phyloP scores from a whole-genome alignment of 2,113 vertebrate species.

The Rhineura floridana region DNA sequence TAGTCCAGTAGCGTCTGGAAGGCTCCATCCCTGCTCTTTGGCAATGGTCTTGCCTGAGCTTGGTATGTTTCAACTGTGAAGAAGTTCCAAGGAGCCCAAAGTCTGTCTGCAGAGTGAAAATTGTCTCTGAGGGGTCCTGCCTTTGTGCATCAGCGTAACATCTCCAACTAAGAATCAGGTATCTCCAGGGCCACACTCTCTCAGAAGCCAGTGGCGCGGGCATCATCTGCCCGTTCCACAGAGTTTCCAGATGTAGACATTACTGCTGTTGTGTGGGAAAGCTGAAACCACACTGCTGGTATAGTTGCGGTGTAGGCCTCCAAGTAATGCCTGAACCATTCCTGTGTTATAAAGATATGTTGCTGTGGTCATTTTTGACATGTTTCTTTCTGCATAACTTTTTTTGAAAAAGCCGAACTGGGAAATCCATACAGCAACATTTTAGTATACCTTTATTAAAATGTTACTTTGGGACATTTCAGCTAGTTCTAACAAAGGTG shows the following conservation, averaged over 20 bases:
- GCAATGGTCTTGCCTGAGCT: neutral
- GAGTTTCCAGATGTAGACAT: too few relatives aligned
- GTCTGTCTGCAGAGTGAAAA: neutral
- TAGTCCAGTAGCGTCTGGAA: too few relatives aligned
- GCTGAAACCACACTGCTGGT: neutral
- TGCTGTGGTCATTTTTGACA: neutral
- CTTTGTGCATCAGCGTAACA: neutral
- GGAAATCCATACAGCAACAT: neutral
- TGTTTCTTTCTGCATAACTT: too few relatives aligned
- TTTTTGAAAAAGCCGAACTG: neutral
- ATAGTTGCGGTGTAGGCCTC: neutral
- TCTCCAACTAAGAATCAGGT: neutral
- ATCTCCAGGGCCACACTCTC: neutral
- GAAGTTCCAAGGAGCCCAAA: neutral
- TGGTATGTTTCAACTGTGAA: too few relatives aligned
- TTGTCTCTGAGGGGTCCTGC: constrained; percentile 15
- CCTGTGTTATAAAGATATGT: neutral
- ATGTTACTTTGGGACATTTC: too few relatives aligned
- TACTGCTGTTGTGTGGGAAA: neutral
- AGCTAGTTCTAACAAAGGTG: neutral
- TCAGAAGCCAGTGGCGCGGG: neutral
- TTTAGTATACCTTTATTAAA: too few relatives aligned
- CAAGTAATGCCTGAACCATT: neutral
- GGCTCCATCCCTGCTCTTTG: too few relatives aligned
- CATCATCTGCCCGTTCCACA: too few relatives aligned